phyloP scores from a whole-genome alignment of 2,888 invertebrate genomes.

The Ophonus ardosiacus region DNA sequence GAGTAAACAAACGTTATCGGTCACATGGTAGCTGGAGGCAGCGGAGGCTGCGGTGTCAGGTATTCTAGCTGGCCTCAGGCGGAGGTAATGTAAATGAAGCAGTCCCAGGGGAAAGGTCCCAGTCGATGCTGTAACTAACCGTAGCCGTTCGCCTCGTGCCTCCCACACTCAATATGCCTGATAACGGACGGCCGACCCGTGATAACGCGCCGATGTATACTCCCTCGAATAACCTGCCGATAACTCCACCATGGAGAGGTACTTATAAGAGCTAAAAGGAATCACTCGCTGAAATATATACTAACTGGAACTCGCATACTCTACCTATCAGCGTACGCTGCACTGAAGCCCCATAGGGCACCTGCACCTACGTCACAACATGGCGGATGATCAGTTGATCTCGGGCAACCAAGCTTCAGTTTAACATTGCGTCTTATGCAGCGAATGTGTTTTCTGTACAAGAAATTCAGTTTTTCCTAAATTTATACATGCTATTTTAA shows the following conservation, averaged over 20 bases:
- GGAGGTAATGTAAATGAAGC: constrained; percentile 52
- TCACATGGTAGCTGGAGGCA: neutral
- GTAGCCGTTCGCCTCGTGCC: neutral
- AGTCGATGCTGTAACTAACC: constrained; percentile 42
- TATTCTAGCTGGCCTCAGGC: neutral
- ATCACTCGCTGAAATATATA: no score
- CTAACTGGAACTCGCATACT: no score
- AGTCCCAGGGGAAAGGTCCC: constrained; percentile 44
- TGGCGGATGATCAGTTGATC: no score
- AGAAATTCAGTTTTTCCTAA: no score
- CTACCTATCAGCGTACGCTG: no score
- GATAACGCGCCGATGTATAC: constrained; percentile 26
- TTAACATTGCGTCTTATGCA: no score
- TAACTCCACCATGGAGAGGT: neutral
- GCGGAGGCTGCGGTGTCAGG: neutral
- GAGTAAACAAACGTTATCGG: constrained; percentile 49
- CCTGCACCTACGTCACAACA: no score
- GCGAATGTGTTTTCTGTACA: no score
- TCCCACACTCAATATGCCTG: constrained; percentile 32
- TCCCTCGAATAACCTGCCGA: constrained; percentile 2
- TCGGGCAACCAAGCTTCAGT: no score
- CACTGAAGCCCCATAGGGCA: no score
- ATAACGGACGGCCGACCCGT: constrained; percentile 35
- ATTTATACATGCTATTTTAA: no score
- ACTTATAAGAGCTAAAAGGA: neutral